Conservation (phyloP, 2,888 invertebrate species). For the Aromia moschata region DNA sequence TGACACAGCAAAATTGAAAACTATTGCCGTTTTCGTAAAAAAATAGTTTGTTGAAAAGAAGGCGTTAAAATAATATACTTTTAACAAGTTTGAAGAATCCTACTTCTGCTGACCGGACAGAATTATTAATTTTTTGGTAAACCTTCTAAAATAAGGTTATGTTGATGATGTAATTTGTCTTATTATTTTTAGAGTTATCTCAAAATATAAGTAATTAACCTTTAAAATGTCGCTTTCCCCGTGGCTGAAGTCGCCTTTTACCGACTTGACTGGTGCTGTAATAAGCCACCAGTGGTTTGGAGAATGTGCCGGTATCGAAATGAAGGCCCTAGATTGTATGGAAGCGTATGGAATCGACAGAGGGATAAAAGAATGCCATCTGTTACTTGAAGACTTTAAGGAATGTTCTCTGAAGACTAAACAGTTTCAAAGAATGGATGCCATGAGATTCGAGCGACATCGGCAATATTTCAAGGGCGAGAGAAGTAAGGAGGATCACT, state of each 20-base stretch:
- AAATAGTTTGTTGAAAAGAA: no score
- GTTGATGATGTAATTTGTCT: slow-evolving; percentile 7
- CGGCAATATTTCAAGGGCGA: slow-evolving; percentile 70
- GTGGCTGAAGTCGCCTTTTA: slow-evolving; percentile 74
- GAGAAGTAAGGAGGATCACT: slow-evolving; percentile 66
- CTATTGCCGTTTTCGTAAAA: no score
- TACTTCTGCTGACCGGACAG: no score
- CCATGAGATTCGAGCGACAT: slow-evolving; percentile 71
- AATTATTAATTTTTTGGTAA: no score
- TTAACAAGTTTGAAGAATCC: no score
- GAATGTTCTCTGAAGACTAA: slow-evolving; percentile 74
- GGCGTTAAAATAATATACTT: no score
- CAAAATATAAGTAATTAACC: no score
- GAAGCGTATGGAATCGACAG: slow-evolving; percentile 82
- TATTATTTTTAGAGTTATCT: not conserved
- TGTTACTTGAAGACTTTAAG: slow-evolving; percentile 72
- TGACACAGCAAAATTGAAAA: no score
- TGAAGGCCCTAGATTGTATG: slow-evolving; percentile 78
- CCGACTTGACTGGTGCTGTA: slow-evolving; percentile 74
- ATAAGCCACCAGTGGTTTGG: slow-evolving; percentile 73
- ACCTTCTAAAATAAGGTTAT: not conserved
- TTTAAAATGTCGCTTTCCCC: slow-evolving; percentile 58
- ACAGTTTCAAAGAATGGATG: slow-evolving; percentile 69
- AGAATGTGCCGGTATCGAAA: slow-evolving; percentile 74
- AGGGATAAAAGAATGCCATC: slow-evolving; percentile 70